A percentile compares a stretch with the other conserved stretches of the same genome.
Conservation (phyloP, 2,113 vertebrate species). For the Lepus europaeus region DNA sequence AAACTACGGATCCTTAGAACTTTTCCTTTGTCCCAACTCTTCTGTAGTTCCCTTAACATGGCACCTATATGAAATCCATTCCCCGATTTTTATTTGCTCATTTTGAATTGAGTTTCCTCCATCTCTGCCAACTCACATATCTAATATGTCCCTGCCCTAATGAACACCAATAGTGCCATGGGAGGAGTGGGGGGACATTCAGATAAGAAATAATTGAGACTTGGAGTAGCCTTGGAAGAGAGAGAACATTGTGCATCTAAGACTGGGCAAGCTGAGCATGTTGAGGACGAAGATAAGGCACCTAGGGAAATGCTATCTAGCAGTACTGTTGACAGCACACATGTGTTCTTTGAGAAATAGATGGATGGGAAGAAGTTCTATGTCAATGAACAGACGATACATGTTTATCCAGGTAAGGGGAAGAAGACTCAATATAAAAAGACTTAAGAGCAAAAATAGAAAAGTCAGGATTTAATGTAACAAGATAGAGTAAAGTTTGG, state of each 20-base stretch:
- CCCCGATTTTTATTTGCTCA: too few species aligned
- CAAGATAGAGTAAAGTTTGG: neutral
- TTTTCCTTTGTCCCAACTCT: neutral
- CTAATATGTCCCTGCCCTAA: rapidly evolving
- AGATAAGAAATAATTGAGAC: neutral
- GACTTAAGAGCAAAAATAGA: neutral
- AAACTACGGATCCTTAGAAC: neutral
- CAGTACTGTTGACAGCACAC: rapidly evolving
- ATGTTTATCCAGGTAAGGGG: neutral
- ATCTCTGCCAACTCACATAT: neutral
- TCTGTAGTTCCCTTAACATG: neutral
- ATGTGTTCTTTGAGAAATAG: neutral
- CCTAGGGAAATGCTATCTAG: neutral
- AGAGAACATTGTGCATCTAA: neutral
- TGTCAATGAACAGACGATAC: neutral
- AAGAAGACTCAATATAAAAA: neutral
- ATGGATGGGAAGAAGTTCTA: neutral
- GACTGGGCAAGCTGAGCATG: neutral
- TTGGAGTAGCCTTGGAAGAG: neutral
- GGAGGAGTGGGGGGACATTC: neutral
- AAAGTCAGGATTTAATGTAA: neutral
- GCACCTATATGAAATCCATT: neutral
- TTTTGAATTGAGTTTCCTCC: too few species aligned
- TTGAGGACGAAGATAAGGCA: neutral
- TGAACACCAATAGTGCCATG: neutral